Base-by-base conservation (phyloP, 2,888 invertebrate genomes). In the Nomada fucata region DNA sequence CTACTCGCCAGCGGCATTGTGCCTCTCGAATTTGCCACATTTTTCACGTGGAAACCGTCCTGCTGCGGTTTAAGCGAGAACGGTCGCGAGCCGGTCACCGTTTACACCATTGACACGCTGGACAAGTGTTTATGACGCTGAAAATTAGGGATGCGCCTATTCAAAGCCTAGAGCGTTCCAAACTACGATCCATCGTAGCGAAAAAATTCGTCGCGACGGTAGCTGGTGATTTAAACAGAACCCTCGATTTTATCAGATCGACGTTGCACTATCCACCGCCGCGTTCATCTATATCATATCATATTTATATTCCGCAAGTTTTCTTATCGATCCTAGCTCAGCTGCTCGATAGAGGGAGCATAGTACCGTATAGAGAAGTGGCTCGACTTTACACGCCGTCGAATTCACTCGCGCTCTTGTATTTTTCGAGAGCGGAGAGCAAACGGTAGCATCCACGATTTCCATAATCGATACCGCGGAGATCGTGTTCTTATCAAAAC, bases 381-480 rank as follows among this genome's bases (percentile, higher is more conserved):
- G 36, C 70, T 60, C 78, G 78, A 61, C 69, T 82, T 78, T 50
- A 72, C 67, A 68, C 53, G 23, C 47, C 76, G 83, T 63, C 77
- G 77, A 75, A 26, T 82, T 72, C 64, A 72, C 55, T 47, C 36
- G 72, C 23, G 55, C 20, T 52, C 60, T 53, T 50, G 53, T 79
- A 74, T 76, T 76, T 86, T 74, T 72, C 77, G 59, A 55, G 57
- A 65, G 63, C 23, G 15, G 61, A 59, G 68, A 69, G 70, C 65
- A 47, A 69, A 55, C 61, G 63, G 65, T 65, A 61, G 83, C 76
- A 78, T 65, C 65, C 79, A 50, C 64, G 52, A 88, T 88, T 88
- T 86, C 80, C 88, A 88, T 88, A 86, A 88, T 88, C 88, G 88
- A 86, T 85, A 83, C 64, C 57, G 61, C 23, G 47, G 73, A 81